These are phyloP conservation scores for Hypanus sabinus DNA, from an alignment of 2,113 vertebrate species.

Conservation along the genomic window DNA sequence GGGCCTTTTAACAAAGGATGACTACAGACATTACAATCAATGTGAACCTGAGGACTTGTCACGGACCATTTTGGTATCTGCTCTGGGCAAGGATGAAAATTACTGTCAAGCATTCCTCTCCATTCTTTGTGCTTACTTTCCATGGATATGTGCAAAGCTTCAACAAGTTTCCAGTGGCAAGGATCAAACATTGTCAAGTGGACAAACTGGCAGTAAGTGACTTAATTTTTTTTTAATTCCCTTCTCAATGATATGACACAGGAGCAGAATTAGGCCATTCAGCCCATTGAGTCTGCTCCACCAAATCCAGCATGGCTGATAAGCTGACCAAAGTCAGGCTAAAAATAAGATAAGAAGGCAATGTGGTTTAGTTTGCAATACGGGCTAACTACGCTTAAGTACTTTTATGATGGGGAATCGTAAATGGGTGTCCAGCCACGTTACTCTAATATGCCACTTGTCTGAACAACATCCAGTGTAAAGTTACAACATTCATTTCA, in stretches of 20 bases:
- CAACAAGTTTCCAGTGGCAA: conserved; percentile 1
- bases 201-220: background rate
- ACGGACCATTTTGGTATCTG: conserved; percentile 11
- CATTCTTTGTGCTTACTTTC: background rate
- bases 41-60: conserved; percentile 1
- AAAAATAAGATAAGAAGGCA: background rate
- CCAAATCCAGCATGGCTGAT: too few species aligned
- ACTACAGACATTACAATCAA: background rate
- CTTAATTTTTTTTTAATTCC: background rate
- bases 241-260: background rate
- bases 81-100: conserved; percentile 24
- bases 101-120: conserved; percentile 30
- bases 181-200: background rate
- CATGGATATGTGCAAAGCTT: background rate
- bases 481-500: background rate
- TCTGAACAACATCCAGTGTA: background rate
- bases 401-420: background rate
- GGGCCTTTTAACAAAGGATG: conserved; percentile 24
- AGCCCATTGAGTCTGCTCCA: too few species aligned
- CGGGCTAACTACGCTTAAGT: background rate
- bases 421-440: background rate
- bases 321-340: background rate
- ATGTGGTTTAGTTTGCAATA: background rate
- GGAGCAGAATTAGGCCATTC: too few species aligned
- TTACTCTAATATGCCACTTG: background rate